Evolutionary conservation across 2,888 invertebrate genomes (phyloP).

Genomic region (Embidobia sp.): DNA sequence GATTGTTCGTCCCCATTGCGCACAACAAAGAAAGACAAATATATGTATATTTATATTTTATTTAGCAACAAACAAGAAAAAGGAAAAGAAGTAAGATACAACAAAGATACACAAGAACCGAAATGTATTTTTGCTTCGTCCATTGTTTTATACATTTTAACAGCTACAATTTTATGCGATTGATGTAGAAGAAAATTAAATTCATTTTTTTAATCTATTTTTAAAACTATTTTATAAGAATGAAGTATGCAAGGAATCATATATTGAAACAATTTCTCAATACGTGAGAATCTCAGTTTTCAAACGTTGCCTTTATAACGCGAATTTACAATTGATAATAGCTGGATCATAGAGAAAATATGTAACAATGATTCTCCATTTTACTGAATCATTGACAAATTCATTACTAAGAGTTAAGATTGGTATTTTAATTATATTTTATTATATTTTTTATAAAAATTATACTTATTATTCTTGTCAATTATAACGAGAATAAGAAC

Average conservation of each 20-base stretch:
- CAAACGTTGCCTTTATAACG: slow-evolving; percentile 45
- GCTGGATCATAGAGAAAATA: no score
- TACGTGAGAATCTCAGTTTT: slow-evolving; percentile 55
- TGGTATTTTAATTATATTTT: no score
- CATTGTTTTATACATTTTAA: slow-evolving; percentile 12
- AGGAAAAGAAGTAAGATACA: background rate
- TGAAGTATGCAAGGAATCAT: slow-evolving; percentile 10
- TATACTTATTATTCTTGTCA: no score
- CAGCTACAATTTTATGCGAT: slow-evolving; percentile 33
- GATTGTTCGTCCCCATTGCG: slow-evolving; percentile 4
- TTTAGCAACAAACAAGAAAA: slow-evolving; percentile 9
- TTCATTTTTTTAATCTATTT: slow-evolving; percentile 11
- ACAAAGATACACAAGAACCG: background rate
- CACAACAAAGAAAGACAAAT: slow-evolving; percentile 27
- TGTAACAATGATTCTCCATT: no score
- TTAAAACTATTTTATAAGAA: slow-evolving; percentile 27
- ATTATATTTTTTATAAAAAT: no score
- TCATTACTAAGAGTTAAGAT: no score
- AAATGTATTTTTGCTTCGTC: slow-evolving; percentile 20
- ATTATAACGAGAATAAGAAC: no score
- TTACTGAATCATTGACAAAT: no score
- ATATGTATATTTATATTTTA: slow-evolving; percentile 18
- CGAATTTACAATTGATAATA: slow-evolving; percentile 34
- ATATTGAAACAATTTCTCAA: slow-evolving; percentile 31
- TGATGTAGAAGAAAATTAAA: background rate